These are phyloP conservation scores for Pogonomyrmex barbatus DNA, from an alignment of 1,140 invertebrate genomes.

Conservation along the genomic window DNA sequence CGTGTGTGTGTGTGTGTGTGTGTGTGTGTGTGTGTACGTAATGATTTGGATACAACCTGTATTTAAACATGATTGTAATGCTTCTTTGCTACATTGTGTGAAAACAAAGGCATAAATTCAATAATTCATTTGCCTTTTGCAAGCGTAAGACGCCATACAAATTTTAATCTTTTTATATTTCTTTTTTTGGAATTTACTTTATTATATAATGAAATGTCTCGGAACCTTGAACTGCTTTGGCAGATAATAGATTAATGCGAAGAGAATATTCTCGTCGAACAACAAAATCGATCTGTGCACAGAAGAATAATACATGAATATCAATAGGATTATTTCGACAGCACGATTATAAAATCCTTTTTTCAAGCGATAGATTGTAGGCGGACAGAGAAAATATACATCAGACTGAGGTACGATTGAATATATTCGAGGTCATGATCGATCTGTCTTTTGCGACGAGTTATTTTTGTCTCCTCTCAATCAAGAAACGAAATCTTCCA, in stretches of 20 bases:
- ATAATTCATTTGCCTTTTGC: neutral
- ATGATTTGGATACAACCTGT: neutral
- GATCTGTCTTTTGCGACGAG: slow-evolving; percentile 29
- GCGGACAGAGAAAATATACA: slow-evolving; percentile 16
- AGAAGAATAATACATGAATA: slow-evolving; percentile 38
- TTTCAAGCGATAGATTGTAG: slow-evolving; percentile 24
- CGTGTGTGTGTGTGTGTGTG: too few relatives aligned
- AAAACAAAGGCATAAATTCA: neutral
- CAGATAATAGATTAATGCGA: slow-evolving; percentile 34
- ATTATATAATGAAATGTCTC: neutral
- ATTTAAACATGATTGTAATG: neutral
- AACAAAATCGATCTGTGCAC: slow-evolving; percentile 18
- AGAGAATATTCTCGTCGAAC: slow-evolving; percentile 43
- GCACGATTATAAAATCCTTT: slow-evolving; percentile 28
- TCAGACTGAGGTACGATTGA: neutral
- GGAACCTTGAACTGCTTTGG: slow-evolving; percentile 20
- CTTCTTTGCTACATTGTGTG: neutral
- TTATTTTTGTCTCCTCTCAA: slow-evolving; percentile 46
- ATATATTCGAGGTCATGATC: slow-evolving; percentile 59
- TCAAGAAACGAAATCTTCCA: slow-evolving; percentile 1
- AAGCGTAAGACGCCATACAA: neutral
- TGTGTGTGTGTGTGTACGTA: neutral
- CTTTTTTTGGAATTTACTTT: neutral
- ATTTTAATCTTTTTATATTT: neutral
- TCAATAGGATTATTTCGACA: slow-evolving; percentile 17